Base-by-base conservation (phyloP, 2,888 invertebrate species). In the Luperina nickerlii region DNA sequence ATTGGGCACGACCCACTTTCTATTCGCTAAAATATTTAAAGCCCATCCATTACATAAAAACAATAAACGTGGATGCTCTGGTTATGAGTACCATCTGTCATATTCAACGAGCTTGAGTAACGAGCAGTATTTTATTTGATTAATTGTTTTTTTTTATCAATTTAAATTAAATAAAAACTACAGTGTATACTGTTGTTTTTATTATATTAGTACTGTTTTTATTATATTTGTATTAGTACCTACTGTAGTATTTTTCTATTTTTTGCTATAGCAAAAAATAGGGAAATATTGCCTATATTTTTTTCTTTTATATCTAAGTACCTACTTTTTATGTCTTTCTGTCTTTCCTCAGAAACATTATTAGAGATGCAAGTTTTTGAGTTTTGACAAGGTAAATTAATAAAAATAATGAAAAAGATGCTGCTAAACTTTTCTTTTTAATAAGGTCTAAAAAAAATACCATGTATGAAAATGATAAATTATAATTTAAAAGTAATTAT, bases 1-100 rank as follows among this genome's bases (percentile, higher is more conserved):
- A 78, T 87, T 85, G 78, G 86, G 68, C 63, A 42, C 62, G 81
- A 63, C 79, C 82, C 69, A 73, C 87, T 89, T 88, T 88, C 90
- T 71, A 81, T 70, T 73, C 42, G 48, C 78, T 68, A 79, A 84
- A 89, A 83, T 77, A 76, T 79, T 77, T 69, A 65, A 73, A 54
- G 70, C 38, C 38, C 67, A 72, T 76, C 76, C 67, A 82, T 90
- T 83, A 82, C n/a, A 69, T 48, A 81, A 74, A 86, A 88, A 88
- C 87, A 83, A 81, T 81, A 80, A 84, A 80, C 75, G 66, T 65
- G 63, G 51, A 70, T 60, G 75, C 32, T 67, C 54, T 8, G 73
- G 74, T 62, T 76, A 74, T 70, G 48, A 71, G 42, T 51, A 65
- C 60, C 76, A 88, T 90, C 67, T 77, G 76, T 88, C 89, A 90